phyloP scores from a whole-genome alignment of 2,113 vertebrate genomes.

The Aphelocoma coerulescens region DNA sequence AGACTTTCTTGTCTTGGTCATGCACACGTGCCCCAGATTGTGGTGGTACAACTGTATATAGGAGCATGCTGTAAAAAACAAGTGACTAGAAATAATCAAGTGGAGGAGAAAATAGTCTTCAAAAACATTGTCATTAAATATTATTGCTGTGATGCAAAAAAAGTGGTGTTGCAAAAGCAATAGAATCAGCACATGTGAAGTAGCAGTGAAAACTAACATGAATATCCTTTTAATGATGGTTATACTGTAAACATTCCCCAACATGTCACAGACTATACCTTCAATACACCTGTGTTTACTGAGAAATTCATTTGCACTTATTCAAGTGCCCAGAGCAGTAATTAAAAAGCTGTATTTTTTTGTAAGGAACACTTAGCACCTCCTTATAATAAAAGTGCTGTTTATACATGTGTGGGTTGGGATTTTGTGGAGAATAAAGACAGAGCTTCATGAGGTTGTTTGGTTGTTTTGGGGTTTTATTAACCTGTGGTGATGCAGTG shows the following conservation, averaged over 20 bases:
- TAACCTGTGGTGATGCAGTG: neutral
- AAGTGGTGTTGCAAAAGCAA: neutral
- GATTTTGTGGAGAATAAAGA: neutral
- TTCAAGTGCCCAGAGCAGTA: neutral
- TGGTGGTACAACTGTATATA: neutral
- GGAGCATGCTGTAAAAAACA: neutral
- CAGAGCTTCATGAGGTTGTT: accelerated
- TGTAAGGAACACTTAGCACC: neutral
- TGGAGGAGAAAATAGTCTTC: accelerated
- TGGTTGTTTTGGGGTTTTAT: neutral
- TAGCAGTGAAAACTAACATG: neutral
- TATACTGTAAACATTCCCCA: neutral
- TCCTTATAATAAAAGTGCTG: neutral
- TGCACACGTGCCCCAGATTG: neutral
- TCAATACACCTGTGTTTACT: neutral
- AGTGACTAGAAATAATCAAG: neutral
- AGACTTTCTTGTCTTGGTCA: neutral
- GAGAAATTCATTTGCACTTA: neutral
- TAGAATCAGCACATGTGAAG: neutral
- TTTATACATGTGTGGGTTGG: accelerated
- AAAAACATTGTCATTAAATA: neutral
- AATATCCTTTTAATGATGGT: neutral
- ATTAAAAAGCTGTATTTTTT: neutral
- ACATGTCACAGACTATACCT: neutral
- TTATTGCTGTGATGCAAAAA: neutral